A percentile compares a stretch with the other conserved stretches of the same genome.
Conservation (phyloP, 2,888 invertebrate species). For the Agonopterix arenella region DNA sequence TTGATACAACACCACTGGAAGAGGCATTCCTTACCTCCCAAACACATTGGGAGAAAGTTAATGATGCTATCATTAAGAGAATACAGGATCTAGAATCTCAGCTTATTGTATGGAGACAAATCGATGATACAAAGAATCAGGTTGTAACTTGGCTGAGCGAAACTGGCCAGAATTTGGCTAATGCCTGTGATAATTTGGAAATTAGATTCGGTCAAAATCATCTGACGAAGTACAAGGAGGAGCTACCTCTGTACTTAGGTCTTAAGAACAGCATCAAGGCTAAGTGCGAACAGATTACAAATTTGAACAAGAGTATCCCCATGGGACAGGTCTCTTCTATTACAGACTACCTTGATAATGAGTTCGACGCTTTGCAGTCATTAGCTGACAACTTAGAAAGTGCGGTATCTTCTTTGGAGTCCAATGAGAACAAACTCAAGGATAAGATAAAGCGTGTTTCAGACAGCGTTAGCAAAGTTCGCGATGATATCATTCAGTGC, state of each 20-base stretch:
- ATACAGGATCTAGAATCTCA: constrained; percentile 92
- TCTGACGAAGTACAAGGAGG: constrained; percentile 89
- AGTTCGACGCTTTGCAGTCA: constrained; percentile 85
- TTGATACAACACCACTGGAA: constrained; percentile 77
- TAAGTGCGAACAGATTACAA: constrained; percentile 87
- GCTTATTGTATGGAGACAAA: constrained; percentile 94
- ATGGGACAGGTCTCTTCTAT: constrained; percentile 83
- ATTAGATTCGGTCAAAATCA: constrained; percentile 87
- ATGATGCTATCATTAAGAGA: constrained; percentile 83
- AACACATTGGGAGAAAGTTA: constrained; percentile 82
- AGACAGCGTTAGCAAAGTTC: constrained; percentile 82
- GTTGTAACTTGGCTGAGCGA: constrained; percentile 89
- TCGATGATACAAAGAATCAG: constrained; percentile 90
- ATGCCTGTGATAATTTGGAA: constrained; percentile 87
- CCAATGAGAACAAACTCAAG: constrained; percentile 84
- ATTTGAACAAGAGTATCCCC: constrained; percentile 83
- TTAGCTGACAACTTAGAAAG: constrained; percentile 85
- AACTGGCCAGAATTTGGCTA: constrained; percentile 85
- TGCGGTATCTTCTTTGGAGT: constrained; percentile 83
- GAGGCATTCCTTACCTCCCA: constrained; percentile 80
- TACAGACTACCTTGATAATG: constrained; percentile 81
- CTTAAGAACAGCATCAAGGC: constrained; percentile 85
- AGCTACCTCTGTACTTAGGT: constrained; percentile 86
- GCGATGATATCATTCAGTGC: constrained; percentile 91
- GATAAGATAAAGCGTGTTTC: constrained; percentile 83